phyloP scores from a whole-genome alignment of 2,888 invertebrate species.

The Noctua pronuba region DNA sequence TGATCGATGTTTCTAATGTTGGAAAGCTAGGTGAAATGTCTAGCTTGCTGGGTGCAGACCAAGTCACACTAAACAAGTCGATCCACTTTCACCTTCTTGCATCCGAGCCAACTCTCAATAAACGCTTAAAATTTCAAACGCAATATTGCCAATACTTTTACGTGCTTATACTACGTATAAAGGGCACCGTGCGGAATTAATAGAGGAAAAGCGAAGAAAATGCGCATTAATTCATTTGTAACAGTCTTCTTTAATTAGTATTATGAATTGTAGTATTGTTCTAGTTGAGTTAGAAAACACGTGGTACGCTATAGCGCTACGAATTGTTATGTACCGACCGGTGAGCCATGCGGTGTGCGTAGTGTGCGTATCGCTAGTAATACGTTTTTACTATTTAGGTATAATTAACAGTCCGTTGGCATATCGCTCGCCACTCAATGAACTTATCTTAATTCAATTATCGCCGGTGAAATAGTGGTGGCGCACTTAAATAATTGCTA shows the following conservation, averaged over 20 bases:
- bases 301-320: conserved; percentile 64
- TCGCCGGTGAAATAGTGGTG: conserved; percentile 24
- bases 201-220: conserved; percentile 32
- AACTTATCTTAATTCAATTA: conserved; percentile 64
- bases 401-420: conserved; percentile 37
- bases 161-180: conserved; percentile 31
- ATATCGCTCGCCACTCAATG: conserved; percentile 65
- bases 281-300: conserved; percentile 68
- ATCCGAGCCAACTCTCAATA: conserved; percentile 58
- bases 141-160: conserved; percentile 47
- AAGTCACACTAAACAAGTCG: conserved; percentile 73
- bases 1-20: conserved; percentile 64
- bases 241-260: conserved; percentile 45
- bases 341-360: conserved; percentile 70
- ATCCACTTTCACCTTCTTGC: conserved; percentile 82
- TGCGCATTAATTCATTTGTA: conserved; percentile 39
- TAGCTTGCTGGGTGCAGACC: conserved; percentile 70
- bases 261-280: conserved; percentile 65
- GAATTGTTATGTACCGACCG: conserved; percentile 51
- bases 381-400: conserved; percentile 57
- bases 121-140: conserved; percentile 47
- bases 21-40: conserved; percentile 82
- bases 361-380: conserved; percentile 58
- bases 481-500: conserved; percentile 15
- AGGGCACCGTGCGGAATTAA: conserved; percentile 21